These are phyloP conservation scores for Deroplatys truncata DNA, from an alignment of 2,888 invertebrate species.

Conservation along the genomic window DNA sequence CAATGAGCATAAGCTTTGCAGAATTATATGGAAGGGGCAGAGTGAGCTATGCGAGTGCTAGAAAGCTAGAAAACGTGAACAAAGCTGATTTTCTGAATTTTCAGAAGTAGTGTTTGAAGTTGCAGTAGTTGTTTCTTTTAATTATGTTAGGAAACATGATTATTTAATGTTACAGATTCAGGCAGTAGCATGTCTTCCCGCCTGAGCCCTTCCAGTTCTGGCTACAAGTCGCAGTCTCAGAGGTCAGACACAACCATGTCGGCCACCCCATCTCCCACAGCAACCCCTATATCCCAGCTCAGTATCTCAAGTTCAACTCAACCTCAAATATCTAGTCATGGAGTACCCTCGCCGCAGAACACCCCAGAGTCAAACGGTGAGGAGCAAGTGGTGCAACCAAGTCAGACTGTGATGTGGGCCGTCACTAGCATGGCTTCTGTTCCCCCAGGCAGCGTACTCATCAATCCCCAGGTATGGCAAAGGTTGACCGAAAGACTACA, in stretches of 20 bases:
- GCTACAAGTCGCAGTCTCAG: conserved; percentile 70
- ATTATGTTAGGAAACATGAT: too few relatives aligned
- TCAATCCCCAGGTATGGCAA: conserved; percentile 67
- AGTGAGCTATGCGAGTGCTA: too few relatives aligned
- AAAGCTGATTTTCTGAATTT: too few relatives aligned
- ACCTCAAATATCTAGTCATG: conserved; percentile 42
- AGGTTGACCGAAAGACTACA: too few relatives aligned
- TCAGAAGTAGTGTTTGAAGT: too few relatives aligned
- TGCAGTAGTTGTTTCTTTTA: too few relatives aligned
- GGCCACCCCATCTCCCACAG: conserved; percentile 73
- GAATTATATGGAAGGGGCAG: too few relatives aligned
- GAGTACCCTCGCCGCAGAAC: conserved; percentile 34
- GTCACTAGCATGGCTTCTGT: conserved; percentile 81
- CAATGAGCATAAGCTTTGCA: neutral
- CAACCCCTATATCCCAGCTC: conserved; percentile 39
- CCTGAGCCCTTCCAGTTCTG: conserved; percentile 69
- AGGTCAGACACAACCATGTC: conserved; percentile 59
- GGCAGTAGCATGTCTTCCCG: conserved; percentile 58
- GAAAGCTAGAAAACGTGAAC: too few relatives aligned
- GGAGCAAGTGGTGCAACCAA: neutral
- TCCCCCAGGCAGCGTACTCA: conserved; percentile 81
- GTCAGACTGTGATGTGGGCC: conserved; percentile 70
- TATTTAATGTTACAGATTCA: conserved; percentile 47
- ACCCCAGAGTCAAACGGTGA: conserved; percentile 30
- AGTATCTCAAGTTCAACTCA: conserved; percentile 15